Base-by-base conservation (phyloP, 1,140 invertebrate genomes). In the Caerostris darwini region DNA sequence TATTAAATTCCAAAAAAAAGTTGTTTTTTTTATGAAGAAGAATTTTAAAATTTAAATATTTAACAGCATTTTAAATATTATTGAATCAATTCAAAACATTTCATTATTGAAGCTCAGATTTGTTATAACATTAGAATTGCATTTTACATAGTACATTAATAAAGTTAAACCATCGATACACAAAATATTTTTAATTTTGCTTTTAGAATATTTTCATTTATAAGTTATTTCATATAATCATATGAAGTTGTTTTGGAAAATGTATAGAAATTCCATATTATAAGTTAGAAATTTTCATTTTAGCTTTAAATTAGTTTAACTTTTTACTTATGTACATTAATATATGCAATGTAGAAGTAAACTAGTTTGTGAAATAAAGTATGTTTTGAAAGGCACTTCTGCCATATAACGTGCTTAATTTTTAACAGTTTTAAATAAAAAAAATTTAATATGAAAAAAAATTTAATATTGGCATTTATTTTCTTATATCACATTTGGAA, bases 361-460 rank as follows among this genome's bases (percentile, higher is more conserved):
- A 50, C 71, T 77, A 77, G 50, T 77, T 77, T 77, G 50, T 77
- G 71, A 50, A 77, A 77, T 77, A 77, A 77, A 77, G 50, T 77
- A 77, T 77, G 71, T 54, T 77, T 54, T 83, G 82, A 83, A 64
- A 83, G 82, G 82, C 82, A 83, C 82, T 83, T 83, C 56, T 58
- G 82, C 82, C 82, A 83, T 34, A 57, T 57, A n/a, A 57, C 57
- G 82, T 83, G 82, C 82, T 83, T 83, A 19, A 77, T 77, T 77
- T 77, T 14, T 10, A 53, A 14, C 12, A 8, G n/a, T 50, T 12
- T 50, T 12, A 77, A 64, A 53, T 77, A 77, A 77, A 77, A 77
- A 77, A 12, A 7, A 0, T 77, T 34, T 10, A 17, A 69, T 69
- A 19, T 0, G n/a, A n/a, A 69, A n/a, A 1, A 67, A n/a, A 14